Percentiles rank a stretch among this genome's conserved stretches.
phyloP scores from a whole-genome alignment of 2,888 invertebrate genomes.

The Idaea aversata region DNA sequence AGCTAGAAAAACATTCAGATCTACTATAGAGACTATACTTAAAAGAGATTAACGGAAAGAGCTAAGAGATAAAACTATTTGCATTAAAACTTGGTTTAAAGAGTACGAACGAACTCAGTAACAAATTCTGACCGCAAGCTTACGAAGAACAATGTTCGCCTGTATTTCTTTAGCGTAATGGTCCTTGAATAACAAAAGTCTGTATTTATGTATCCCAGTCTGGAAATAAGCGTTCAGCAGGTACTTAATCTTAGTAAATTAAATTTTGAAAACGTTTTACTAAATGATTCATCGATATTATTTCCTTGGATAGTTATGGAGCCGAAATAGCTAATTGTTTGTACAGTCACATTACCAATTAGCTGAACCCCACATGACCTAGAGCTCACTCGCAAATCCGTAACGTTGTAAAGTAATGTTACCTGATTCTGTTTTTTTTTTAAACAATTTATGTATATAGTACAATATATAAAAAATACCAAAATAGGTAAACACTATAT shows the following conservation, averaged over 20 bases:
- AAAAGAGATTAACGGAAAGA: too few relatives aligned
- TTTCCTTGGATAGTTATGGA: background rate
- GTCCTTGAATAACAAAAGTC: constrained; percentile 35
- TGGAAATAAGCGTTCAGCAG: constrained; percentile 29
- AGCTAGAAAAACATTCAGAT: too few relatives aligned
- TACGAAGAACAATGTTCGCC: constrained; percentile 12
- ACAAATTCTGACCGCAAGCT: background rate
- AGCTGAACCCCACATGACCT: too few relatives aligned
- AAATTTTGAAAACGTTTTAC: constrained; percentile 16
- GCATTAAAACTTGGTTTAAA: background rate
- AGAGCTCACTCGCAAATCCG: too few relatives aligned
- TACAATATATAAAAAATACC: too few relatives aligned
- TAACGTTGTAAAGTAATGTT: too few relatives aligned
- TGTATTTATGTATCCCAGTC: constrained; percentile 34
- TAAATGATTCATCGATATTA: background rate
- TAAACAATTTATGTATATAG: too few relatives aligned
- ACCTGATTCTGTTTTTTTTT: too few relatives aligned
- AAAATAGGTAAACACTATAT: too few relatives aligned
- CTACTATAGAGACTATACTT: too few relatives aligned
- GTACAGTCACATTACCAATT: too few relatives aligned
- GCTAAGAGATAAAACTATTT: background rate
- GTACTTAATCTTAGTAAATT: constrained; percentile 30
- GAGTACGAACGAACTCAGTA: background rate
- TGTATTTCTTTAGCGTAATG: constrained; percentile 32
- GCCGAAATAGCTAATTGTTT: background rate